These are phyloP conservation scores for Catharus bicknelli DNA, from an alignment of 2,113 vertebrate genomes.

Conservation along the genomic window DNA sequence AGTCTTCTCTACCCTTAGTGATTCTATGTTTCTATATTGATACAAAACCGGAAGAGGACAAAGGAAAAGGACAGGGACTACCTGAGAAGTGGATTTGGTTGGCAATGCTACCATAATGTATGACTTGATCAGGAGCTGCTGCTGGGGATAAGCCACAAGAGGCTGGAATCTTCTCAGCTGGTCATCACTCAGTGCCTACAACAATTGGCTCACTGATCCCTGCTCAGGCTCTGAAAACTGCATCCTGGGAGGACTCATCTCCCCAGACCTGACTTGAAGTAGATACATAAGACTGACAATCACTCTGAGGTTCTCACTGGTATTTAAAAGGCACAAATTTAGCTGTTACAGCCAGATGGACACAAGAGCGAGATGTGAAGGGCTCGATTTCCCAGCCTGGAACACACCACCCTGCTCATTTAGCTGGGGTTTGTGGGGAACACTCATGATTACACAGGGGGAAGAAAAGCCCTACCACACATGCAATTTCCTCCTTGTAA, in stretches of 20 bases:
- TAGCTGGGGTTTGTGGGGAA: constrained; percentile 35
- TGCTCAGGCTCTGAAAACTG: background rate
- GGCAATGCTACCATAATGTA: background rate
- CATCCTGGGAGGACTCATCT: background rate
- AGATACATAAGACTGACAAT: background rate
- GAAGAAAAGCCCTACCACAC: constrained; percentile 45
- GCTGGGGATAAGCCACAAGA: background rate
- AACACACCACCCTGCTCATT: background rate
- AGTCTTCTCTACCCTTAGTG: background rate
- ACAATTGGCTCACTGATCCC: background rate
- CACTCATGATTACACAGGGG: constrained; percentile 27
- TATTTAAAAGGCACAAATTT: background rate
- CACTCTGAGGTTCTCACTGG: background rate
- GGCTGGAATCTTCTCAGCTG: background rate
- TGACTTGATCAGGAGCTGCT: background rate
- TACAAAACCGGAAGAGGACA: background rate
- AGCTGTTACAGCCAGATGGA: constrained; percentile 30
- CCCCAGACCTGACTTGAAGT: background rate
- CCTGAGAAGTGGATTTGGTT: background rate
- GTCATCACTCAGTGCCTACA: rapidly evolving
- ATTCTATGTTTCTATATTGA: background rate
- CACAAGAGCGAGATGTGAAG: background rate
- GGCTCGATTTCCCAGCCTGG: background rate
- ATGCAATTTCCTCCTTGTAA: constrained; percentile 64
- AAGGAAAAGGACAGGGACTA: background rate